Evolutionary conservation across 30 jellyfish, hydroid and myxozoan genomes (phyloP), one percentile per base, ranked within the genome.

Genomic region (Euphysa ruthae): DNA sequence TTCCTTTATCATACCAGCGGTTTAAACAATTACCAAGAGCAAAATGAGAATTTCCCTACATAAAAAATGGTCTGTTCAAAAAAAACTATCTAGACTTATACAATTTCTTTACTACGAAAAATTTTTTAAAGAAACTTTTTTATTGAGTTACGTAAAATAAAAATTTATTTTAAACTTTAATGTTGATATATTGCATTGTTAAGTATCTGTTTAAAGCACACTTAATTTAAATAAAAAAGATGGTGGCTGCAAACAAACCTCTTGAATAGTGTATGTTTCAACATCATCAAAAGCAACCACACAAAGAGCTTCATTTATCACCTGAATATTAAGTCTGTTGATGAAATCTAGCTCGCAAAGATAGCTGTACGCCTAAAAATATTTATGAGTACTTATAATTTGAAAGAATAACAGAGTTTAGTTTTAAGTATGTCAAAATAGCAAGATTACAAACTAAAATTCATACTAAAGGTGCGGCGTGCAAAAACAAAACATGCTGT

Each of bases 1-100:
- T 22, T 33, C 82, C 82, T 52, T 85, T 85, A 63, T 85, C 96
- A 65, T 20, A 85, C 96, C 96, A 85, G 20, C 94, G 92, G 69
- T 78, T 78, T 35, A 61, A 55, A 27, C 94, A 78, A 32, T 79
- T 92, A 24, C 94, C 93, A 28, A 71, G 32, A 4, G 65, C 42
- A 14, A 77, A 12, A 28, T 75, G 83, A 20, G 58, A 18, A 3
- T 55, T 25, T 0, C 72, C 69, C 95, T 82, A 44, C 23, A 65
- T 55, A 16, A 35, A 19, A 34, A n/a, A 68, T 23, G 18, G 60
- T 46, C 23, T 46, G 18, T 46, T n/a, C n/a, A n/a, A n/a, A n/a
- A n/a, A n/a, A n/a, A n/a, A n/a, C n/a, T n/a, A n/a, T n/a, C n/a
- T n/a, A n/a, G n/a, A n/a, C n/a, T n/a, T n/a, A n/a, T n/a, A n/a